These are phyloP conservation scores for Lethenteron camtschaticum DNA, from an alignment of 2,113 vertebrate species.

Conservation along the genomic window DNA sequence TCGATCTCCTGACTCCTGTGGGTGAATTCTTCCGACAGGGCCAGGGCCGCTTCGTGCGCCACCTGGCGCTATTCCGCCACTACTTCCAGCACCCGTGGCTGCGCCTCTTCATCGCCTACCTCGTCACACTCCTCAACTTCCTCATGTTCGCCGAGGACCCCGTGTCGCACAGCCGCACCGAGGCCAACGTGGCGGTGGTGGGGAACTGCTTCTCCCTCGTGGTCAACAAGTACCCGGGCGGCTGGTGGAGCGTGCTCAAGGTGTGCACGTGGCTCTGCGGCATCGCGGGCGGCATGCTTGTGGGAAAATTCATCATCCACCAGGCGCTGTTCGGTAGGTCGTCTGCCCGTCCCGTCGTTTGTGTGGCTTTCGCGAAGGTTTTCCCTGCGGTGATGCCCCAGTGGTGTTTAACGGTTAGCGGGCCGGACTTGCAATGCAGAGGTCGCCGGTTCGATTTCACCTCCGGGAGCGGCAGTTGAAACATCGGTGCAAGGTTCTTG, in stretches of 20 bases:
- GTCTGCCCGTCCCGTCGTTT: too few relatives aligned
- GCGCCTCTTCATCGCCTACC: slow-evolving; percentile 71
- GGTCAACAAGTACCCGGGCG: slow-evolving; percentile 76
- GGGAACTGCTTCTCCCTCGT: slow-evolving; percentile 97
- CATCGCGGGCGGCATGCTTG: slow-evolving; percentile 56
- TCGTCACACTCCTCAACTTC: slow-evolving; percentile 96
- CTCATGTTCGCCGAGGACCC: slow-evolving; percentile 93
- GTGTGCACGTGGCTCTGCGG: slow-evolving; percentile 70
- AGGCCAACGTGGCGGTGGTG: slow-evolving; percentile 80
- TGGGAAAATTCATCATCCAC: slow-evolving; percentile 88
- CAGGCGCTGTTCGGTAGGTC: slow-evolving; percentile 77
- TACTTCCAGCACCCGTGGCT: slow-evolving; percentile 98
- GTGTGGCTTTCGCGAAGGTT: too few relatives aligned
- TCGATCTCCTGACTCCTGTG: too few relatives aligned
- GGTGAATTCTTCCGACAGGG: background rate
- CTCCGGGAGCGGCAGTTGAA: too few relatives aligned
- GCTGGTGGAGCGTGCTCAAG: slow-evolving; percentile 64
- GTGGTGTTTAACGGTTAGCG: too few relatives aligned
- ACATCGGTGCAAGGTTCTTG: too few relatives aligned
- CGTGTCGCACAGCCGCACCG: slow-evolving; percentile 80
- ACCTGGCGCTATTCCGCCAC: slow-evolving; percentile 38
- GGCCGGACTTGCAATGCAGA: too few relatives aligned
- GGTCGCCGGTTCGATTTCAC: too few relatives aligned
- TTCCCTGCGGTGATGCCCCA: too few relatives aligned
- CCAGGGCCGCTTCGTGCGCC: background rate